phyloP scores from a whole-genome alignment of 37 sponge, comb jelly and placozoan species.

The Amphimedon queenslandica region DNA sequence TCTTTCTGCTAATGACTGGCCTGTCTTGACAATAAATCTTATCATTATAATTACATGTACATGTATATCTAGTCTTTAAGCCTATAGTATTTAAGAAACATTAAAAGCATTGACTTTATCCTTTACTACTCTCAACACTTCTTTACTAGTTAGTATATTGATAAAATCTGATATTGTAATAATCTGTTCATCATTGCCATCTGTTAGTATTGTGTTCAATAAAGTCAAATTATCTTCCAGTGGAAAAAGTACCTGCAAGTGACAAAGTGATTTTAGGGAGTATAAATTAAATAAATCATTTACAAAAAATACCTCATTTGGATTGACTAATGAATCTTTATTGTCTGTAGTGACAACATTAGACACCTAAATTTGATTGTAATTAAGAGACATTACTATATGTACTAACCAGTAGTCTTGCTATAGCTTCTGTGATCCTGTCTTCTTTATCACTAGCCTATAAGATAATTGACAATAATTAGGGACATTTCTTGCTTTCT shows the following conservation, averaged over 20 bases:
- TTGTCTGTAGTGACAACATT: too few species aligned
- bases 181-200: neutral
- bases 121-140: neutral
- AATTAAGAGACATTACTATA: too few species aligned
- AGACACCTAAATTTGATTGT: too few species aligned
- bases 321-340: neutral
- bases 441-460: constrained; percentile 52
- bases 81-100: too few species aligned
- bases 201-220: neutral
- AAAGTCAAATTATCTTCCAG: neutral
- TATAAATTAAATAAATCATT: neutral
- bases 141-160: neutral
- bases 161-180: too few species aligned
- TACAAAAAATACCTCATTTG: constrained; percentile 3
- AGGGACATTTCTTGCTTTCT: too few species aligned
- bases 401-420: constrained; percentile 49
- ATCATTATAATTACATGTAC: too few species aligned
- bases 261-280: neutral
- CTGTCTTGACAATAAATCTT: too few species aligned
- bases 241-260: neutral
- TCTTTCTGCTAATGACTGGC: too few species aligned
- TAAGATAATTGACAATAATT: neutral
- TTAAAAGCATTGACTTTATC: too few species aligned
- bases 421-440: constrained; percentile 61
- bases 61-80: too few species aligned